A percentile compares a stretch with the other conserved stretches of the same genome.
phyloP scores from a whole-genome alignment of 2,113 vertebrate genomes.

The Leucopsar rothschildi region DNA sequence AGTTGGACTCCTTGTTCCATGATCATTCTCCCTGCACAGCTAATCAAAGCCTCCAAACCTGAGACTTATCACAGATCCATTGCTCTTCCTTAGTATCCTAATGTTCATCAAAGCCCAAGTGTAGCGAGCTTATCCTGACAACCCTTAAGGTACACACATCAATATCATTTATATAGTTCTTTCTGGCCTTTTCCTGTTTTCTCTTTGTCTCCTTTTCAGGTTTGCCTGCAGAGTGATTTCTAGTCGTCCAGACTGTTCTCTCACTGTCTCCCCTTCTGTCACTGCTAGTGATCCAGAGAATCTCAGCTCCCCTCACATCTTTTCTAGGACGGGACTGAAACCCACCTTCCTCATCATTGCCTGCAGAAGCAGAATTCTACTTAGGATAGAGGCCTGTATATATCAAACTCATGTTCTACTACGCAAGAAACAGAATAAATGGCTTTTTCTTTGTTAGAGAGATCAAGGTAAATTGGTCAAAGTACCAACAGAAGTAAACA shows the following conservation, averaged over 20 bases:
- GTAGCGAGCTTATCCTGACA: background rate
- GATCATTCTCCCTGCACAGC: background rate
- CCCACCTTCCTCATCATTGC: background rate
- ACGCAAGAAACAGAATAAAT: background rate
- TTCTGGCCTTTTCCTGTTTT: background rate
- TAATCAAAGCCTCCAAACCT: background rate
- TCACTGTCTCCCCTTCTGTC: background rate
- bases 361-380: background rate
- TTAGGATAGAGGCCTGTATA: background rate
- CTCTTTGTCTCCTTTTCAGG: background rate
- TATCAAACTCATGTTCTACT: background rate
- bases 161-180: background rate
- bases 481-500: slow-evolving; percentile 10
- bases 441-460: background rate
- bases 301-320: background rate
- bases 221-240: background rate
- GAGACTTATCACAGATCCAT: background rate
- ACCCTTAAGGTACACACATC: background rate
- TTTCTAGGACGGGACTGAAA: background rate
- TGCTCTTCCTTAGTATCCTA: background rate
- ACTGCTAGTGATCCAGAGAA: background rate
- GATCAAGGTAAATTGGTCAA: slow-evolving; percentile 30
- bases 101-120: background rate
- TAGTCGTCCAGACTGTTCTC: background rate
- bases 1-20: background rate